phyloP scores from a whole-genome alignment of 1,140 invertebrate species.

The Penaeus japonicus region DNA sequence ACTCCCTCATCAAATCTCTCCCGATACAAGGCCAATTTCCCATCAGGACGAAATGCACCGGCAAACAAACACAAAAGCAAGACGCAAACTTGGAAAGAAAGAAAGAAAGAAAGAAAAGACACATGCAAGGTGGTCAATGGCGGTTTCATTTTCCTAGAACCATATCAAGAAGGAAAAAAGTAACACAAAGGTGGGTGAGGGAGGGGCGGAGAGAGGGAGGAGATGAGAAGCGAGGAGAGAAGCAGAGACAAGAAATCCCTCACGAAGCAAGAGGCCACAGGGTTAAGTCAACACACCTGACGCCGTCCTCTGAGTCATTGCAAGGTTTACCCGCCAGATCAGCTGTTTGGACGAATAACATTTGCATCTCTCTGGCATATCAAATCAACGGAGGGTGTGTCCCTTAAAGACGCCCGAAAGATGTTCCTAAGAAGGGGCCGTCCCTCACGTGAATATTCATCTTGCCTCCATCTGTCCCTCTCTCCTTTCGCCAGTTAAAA shows the following conservation, averaged over 20 bases:
- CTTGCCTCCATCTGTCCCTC: too few relatives aligned
- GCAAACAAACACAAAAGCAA: too few relatives aligned
- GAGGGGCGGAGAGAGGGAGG: background rate
- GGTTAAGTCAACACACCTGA: constrained; percentile 3
- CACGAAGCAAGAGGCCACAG: background rate
- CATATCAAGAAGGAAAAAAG: background rate
- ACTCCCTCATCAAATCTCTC: too few relatives aligned
- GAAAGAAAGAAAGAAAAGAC: background rate
- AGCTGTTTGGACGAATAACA: background rate
- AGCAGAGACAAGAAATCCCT: background rate
- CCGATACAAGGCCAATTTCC: too few relatives aligned
- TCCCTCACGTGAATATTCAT: too few relatives aligned
- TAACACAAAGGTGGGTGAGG: background rate
- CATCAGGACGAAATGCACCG: too few relatives aligned
- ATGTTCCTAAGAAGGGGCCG: too few relatives aligned
- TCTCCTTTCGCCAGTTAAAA: too few relatives aligned
- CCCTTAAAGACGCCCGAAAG: too few relatives aligned
- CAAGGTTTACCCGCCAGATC: background rate
- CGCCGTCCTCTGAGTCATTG: background rate
- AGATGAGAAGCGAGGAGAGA: background rate
- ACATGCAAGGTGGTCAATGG: too few relatives aligned
- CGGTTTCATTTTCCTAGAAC: background rate
- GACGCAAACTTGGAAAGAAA: too few relatives aligned
- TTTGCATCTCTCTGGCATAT: background rate
- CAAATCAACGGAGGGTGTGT: background rate